phyloP scores from a whole-genome alignment of 2,113 vertebrate species.

The Catharus minimus region DNA sequence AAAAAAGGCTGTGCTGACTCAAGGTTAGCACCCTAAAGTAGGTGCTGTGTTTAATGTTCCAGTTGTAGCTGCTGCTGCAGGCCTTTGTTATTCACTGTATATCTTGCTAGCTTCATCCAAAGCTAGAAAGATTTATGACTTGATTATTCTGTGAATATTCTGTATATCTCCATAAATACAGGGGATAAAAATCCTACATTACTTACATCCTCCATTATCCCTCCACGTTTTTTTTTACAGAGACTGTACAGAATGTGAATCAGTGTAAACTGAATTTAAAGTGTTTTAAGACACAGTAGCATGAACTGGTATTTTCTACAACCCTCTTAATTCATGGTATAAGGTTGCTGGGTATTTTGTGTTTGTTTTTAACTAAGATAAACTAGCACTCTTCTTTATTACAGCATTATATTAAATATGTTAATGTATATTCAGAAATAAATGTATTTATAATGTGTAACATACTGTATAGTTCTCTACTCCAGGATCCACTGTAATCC shows the following conservation, averaged over 20 bases:
- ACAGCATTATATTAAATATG: constrained; percentile 29
- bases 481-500: neutral
- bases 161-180: neutral
- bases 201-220: neutral
- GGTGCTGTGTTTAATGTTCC: neutral
- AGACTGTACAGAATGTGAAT: constrained; percentile 9
- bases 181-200: neutral
- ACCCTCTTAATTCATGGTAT: neutral
- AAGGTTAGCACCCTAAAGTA: neutral
- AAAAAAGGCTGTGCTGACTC: neutral
- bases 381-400: constrained; percentile 21
- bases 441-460: constrained; percentile 59
- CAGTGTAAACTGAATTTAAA: neutral
- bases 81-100: neutral
- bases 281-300: neutral
- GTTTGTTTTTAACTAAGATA: neutral
- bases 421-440: constrained; percentile 17
- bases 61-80: neutral
- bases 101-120: constrained; percentile 19
- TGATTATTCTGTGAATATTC: constrained; percentile 65
- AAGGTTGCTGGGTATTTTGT: neutral
- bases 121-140: constrained; percentile 32
- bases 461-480: constrained; percentile 47
- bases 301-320: neutral
- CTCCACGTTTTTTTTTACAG: neutral